These are phyloP conservation scores for Callyntrura sp. DNA, from an alignment of 2,888 invertebrate genomes.

Conservation along the genomic window DNA sequence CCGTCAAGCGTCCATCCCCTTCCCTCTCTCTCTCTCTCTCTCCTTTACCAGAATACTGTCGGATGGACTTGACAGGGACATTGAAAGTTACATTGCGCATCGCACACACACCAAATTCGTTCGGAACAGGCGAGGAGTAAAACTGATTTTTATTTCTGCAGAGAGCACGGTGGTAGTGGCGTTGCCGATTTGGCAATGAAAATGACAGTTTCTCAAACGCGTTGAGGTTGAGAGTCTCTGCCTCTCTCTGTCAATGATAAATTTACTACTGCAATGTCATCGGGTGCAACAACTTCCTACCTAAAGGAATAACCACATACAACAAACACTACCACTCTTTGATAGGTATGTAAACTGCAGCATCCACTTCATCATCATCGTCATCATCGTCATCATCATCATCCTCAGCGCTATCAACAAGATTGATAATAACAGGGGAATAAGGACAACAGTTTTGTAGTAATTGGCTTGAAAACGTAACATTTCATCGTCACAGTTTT, in stretches of 20 bases:
- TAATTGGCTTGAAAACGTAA: no score
- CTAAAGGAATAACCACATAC: neutral
- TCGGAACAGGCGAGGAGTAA: neutral
- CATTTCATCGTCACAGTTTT: no score
- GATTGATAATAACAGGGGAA: no score
- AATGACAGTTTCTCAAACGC: constrained; percentile 35
- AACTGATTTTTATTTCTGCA: no score
- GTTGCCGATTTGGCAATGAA: constrained; percentile 18
- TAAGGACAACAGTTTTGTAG: no score
- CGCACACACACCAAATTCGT: neutral
- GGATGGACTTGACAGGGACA: constrained; percentile 38
- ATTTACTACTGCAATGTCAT: constrained; percentile 55
- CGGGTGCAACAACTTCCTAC: constrained; percentile 62
- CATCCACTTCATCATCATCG: no score
- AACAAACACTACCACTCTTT: no score
- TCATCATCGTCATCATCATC: no score
- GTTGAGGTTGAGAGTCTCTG: neutral
- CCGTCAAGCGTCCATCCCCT: neutral
- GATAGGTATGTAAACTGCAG: no score
- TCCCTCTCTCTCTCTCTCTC: neutral
- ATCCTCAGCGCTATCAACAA: no score
- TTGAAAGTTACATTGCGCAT: constrained; percentile 52
- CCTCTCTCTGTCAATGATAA: constrained; percentile 52
- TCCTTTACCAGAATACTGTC: neutral
- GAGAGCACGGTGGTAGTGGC: neutral